Percentiles rank a stretch among this genome's conserved stretches.
Conservation (phyloP, 2,113 vertebrate genomes). For the Salminus brasiliensis region DNA sequence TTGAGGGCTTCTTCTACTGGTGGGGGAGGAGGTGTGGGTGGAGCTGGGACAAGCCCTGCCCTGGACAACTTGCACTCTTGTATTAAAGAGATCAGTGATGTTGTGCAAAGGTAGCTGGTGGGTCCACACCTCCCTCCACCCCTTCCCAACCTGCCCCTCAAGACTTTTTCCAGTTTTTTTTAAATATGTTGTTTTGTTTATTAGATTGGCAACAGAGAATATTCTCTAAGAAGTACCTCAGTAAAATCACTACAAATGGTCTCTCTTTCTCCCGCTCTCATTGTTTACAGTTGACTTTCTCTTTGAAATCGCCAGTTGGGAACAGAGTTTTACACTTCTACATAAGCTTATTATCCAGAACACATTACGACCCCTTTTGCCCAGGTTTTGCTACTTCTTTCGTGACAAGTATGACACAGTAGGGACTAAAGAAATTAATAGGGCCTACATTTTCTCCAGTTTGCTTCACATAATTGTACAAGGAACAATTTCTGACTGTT, state of each 20-base stretch:
- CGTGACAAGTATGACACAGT: constrained; percentile 11
- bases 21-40: constrained; percentile 72
- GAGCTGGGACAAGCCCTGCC: constrained; percentile 83
- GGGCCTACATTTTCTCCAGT: not conserved
- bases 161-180: constrained; percentile 27
- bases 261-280: constrained; percentile 51
- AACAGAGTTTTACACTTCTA: constrained; percentile 70
- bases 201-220: constrained; percentile 58
- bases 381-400: constrained; percentile 23
- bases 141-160: constrained; percentile 45
- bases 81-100: constrained; percentile 97
- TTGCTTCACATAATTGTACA: constrained; percentile 13
- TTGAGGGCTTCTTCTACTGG: constrained; percentile 90
- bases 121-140: constrained; percentile 72
- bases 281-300: constrained; percentile 76
- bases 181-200: constrained; percentile 45
- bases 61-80: constrained; percentile 94
- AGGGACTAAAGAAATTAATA: not conserved
- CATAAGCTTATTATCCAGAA: constrained; percentile 59
- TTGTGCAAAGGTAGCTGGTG: constrained; percentile 97
- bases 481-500: not conserved
- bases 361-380: constrained; percentile 53
- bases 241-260: constrained; percentile 68
- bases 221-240: constrained; percentile 74
- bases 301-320: constrained; percentile 66